These are phyloP conservation scores for Leucoraja ocellata DNA, from an alignment of 2,797 vertebrate species.

Conservation along the genomic window DNA sequence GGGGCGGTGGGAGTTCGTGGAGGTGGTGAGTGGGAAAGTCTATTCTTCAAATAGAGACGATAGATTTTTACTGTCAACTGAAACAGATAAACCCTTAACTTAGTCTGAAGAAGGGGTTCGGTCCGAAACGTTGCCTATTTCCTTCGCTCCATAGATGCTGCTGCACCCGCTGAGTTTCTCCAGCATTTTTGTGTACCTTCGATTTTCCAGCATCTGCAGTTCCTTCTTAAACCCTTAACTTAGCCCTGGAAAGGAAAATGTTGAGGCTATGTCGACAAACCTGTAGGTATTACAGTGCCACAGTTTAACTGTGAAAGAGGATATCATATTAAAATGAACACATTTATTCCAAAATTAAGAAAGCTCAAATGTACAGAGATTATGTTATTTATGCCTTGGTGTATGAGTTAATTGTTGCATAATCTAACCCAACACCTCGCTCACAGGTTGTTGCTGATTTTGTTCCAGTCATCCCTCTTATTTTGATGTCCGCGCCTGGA, in stretches of 20 bases:
- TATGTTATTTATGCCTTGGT: background rate
- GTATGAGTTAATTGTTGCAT: background rate
- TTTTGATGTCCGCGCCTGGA: background rate
- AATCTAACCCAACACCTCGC: background rate
- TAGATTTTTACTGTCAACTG: background rate
- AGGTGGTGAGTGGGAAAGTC: background rate
- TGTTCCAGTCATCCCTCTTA: background rate
- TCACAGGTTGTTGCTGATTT: background rate
- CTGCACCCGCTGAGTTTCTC: too few relatives aligned
- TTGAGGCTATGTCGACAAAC: background rate
- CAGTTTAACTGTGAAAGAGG: background rate
- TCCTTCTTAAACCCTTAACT: background rate
- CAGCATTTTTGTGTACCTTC: too few relatives aligned
- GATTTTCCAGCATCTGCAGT: too few relatives aligned
- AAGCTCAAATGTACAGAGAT: background rate
- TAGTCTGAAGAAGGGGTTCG: too few relatives aligned
- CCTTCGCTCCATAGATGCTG: too few relatives aligned
- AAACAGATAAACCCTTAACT: background rate
- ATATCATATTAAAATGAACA: background rate
- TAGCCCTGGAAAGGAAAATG: background rate
- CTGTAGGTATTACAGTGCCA: background rate
- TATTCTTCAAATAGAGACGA: background rate
- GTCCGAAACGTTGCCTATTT: too few relatives aligned
- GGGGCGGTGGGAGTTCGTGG: too few relatives aligned
- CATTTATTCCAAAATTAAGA: background rate